Base-by-base conservation (phyloP, 2,113 vertebrate genomes). In the Cynocephalus volans region DNA sequence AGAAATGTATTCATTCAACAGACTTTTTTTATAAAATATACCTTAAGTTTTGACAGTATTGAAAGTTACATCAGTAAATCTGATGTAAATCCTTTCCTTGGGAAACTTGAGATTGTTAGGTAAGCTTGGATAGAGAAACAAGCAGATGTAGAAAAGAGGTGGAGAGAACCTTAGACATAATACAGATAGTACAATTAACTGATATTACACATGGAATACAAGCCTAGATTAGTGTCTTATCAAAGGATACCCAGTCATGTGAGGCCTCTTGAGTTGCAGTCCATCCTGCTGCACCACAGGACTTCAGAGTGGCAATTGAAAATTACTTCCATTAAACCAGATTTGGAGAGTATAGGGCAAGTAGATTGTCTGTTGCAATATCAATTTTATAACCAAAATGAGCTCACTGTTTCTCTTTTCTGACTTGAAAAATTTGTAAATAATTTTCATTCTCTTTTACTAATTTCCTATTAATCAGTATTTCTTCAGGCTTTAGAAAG, bases 301-400 rank as follows among this genome's bases (percentile, higher is more conserved):
- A 83, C 45, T 80, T 83, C 14, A 73, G 26, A 77, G 28, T 9
- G 41, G 3, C 21, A 33, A 64, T 82, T 83, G 80, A 90, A 70
- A 50, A 31, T 65, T 65, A 31, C 17, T 81, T 18, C 52, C 3
- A 3, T 85, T 97, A 90, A 75, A 64, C 36, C 41, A 36, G 28
- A 81, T 72, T 48, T 3, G 3, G 17, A 69, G 36, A 50, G 17
- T 60, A 60, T 5, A 8, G 48, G 3, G 18, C 81, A 67, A 64
- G 17, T 88, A 54, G 2, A 69, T 65, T 88, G 18, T 72, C 19
- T 88, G 9, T 70, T 54, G 45, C 12, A 48, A 70, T 60, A 64
- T 65, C 70, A 82, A 12, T 70, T 83, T 90, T 79, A 76, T 93
- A 90, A 83, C 87, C 50, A 64, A 83, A 58, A 9, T 84, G 23